These are phyloP conservation scores for Todiramphus saurophagus DNA, from an alignment of 2,113 vertebrate species.

Conservation along the genomic window DNA sequence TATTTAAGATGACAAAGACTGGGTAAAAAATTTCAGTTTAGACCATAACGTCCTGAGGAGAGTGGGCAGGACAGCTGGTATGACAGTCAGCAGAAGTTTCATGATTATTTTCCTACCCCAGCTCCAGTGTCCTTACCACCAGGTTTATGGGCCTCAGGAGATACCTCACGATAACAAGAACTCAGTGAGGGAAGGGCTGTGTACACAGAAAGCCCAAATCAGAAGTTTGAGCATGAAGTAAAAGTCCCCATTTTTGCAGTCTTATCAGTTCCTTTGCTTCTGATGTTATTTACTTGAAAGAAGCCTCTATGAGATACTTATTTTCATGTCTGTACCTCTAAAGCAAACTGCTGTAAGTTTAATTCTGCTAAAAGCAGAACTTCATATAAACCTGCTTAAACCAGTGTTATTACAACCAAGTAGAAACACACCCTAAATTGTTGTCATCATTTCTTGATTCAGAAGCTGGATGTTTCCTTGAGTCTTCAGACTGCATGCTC, in stretches of 20 bases:
- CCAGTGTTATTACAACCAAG: not conserved
- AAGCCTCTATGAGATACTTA: not conserved
- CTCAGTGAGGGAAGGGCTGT: not conserved
- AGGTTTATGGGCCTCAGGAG: not conserved
- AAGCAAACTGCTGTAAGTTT: not conserved
- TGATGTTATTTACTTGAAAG: not conserved
- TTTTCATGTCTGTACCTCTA: not conserved
- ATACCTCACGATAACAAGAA: not conserved
- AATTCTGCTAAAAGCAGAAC: not conserved
- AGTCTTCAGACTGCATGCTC: slow-evolving; percentile 42
- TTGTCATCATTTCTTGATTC: slow-evolving; percentile 60
- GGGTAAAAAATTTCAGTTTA: not conserved
- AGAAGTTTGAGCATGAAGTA: not conserved
- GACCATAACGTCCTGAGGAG: not conserved
- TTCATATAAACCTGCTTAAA: not conserved
- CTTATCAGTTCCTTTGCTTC: not conserved
- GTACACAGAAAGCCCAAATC: not conserved
- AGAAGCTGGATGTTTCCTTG: slow-evolving; percentile 56
- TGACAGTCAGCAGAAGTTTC: not conserved
- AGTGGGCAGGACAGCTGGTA: not conserved
- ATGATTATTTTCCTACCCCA: not conserved
- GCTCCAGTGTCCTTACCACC: not conserved
- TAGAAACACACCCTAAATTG: slow-evolving; percentile 66
- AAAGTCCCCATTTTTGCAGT: not conserved
- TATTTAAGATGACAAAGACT: not conserved